Percentiles rank a stretch among this genome's conserved stretches.
Conservation (phyloP, 2,888 invertebrate species). For the Lathronympha strigana region DNA sequence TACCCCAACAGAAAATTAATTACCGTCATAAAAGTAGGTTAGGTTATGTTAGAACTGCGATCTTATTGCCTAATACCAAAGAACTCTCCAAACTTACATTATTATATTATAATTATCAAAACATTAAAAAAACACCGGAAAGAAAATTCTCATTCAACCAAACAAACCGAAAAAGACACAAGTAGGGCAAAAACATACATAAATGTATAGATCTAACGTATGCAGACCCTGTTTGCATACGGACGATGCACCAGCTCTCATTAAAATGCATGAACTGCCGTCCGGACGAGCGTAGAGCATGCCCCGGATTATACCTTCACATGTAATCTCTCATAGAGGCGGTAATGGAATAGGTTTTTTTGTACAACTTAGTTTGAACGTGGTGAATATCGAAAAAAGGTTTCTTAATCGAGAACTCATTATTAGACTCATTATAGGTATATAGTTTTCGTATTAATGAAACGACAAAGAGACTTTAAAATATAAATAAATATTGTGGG, state of each 20-base stretch:
- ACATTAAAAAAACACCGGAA: constrained; percentile 7
- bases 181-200: constrained; percentile 35
- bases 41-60: no score
- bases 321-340: constrained; percentile 43
- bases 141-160: constrained; percentile 13
- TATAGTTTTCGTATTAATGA: no score
- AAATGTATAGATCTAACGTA: constrained; percentile 50
- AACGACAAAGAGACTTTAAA: no score
- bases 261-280: constrained; percentile 76
- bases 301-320: constrained; percentile 46
- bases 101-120: background rate
- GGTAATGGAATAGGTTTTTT: constrained; percentile 21
- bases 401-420: background rate
- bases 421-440: background rate
- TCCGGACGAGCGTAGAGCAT: constrained; percentile 42
- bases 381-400: background rate
- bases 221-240: constrained; percentile 58
- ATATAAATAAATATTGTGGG: no score
- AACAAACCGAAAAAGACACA: constrained; percentile 32
- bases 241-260: constrained; percentile 61
- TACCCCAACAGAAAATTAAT: no score
- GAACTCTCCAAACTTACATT: no score
- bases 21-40: no score
- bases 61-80: no score
- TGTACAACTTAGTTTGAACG: background rate